Evolutionary conservation across 2,797 vertebrate genomes (phyloP), one percentile per base, ranked within the genome.

Genomic region (Anniella stebbinsi): DNA sequence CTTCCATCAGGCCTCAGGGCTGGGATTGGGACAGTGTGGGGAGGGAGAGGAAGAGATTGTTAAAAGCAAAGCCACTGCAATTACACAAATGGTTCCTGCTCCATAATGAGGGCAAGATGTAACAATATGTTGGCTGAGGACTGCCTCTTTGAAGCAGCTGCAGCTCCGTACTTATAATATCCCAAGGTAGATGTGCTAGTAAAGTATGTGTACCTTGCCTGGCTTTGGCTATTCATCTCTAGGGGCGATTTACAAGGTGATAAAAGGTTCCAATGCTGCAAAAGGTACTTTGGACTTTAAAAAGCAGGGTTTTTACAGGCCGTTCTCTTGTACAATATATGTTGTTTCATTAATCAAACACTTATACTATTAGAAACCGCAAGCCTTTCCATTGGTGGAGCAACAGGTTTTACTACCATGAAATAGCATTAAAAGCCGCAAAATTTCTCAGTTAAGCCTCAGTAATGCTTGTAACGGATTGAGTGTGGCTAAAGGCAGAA

Each of bases 281-380:
- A 96, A 96, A 97, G 95, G 95, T 96, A 97, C 97, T 95, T 97
- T 89, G 96, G 93, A 94, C 95, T 89, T 96, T 96, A 97, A 97
- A 97, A 97, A 94, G 91, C 94, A 96, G 93, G 12, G 87, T 93
- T 97, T 98, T 97, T 97, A 97, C 93, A 95, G 94, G 93, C 95
- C 60, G 92, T 96, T 97, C 92, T 97, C 96, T 95, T 96, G 95
- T 97, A 96, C 92, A 94, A 94, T 95, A 94, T 96, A 96, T 25
- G 91, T 93, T 96, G 93, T 97, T 97, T 96, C 96, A 97, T 98
- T 98, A 97, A 97, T 97, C 97, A 97, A 97, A 97, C 94, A 94
- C 93, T 97, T 96, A 97, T 97, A 97, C 95, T 96, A 95, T 97
- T 97, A 97, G 94, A 94, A 97, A 96, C 93, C 92, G 92, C 95